Percentiles rank a stretch among this genome's conserved stretches.
Conservation (phyloP, 2,113 vertebrate species). For the Chloebia gouldiae region DNA sequence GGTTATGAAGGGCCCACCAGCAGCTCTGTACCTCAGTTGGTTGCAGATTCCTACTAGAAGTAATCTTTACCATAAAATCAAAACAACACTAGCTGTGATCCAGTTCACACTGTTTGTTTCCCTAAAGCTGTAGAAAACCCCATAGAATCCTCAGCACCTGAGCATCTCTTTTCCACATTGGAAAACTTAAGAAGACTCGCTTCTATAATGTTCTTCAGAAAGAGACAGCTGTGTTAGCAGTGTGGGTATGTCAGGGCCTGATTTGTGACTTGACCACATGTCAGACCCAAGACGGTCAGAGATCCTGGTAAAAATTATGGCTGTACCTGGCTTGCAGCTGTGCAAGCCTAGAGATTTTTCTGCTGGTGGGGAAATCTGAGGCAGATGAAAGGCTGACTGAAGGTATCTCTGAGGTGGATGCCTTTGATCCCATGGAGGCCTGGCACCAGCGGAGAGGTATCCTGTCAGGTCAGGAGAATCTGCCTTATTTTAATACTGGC, state of each 20-base stretch:
- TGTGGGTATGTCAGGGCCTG: fast-evolving
- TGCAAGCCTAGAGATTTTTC: background rate
- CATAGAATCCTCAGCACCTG: background rate
- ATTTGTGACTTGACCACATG: background rate
- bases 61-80: background rate
- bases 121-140: background rate
- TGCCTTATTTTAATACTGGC: background rate
- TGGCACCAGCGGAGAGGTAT: background rate
- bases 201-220: background rate
- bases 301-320: background rate
- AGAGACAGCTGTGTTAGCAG: background rate
- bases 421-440: background rate
- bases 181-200: background rate
- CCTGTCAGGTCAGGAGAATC: background rate
- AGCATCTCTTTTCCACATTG: background rate
- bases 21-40: background rate
- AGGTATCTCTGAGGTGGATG: background rate
- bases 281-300: background rate
- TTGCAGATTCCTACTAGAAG: background rate
- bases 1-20: background rate
- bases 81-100: background rate
- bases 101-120: background rate
- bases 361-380: background rate
- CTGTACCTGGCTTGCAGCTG: constrained; percentile 50
- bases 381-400: background rate